Evolutionary conservation across 2,113 vertebrate species (phyloP).

Genomic region (Xyliphius kryptos): DNA sequence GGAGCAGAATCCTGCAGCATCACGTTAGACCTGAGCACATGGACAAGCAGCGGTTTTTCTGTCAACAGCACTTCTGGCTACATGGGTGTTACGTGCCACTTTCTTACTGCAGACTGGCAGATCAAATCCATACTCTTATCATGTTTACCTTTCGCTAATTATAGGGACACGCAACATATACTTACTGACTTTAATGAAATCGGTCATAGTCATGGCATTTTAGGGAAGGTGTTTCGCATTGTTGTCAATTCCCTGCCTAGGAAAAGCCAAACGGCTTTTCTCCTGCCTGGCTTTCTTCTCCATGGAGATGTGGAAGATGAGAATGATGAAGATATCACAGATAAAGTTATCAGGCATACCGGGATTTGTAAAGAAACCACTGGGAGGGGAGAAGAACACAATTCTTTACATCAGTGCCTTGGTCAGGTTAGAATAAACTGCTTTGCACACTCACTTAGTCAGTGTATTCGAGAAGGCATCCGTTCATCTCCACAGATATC

Average conservation of each 20-base stretch:
- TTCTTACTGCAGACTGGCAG: constrained; percentile 68
- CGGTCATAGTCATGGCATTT: constrained; percentile 61
- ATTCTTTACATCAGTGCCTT: constrained; percentile 59
- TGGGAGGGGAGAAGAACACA: constrained; percentile 34
- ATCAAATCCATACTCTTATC: constrained; percentile 67
- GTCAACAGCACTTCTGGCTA: constrained; percentile 57
- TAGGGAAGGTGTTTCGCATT: constrained; percentile 63
- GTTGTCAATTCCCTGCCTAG: constrained; percentile 54
- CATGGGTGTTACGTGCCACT: constrained; percentile 70
- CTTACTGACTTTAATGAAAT: constrained; percentile 66
- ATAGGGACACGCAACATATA: constrained; percentile 53
- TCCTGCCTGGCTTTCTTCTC: constrained; percentile 61
- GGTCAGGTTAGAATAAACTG: constrained; percentile 63
- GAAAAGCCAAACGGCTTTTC: constrained; percentile 49
- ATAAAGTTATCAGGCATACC: too few species aligned
- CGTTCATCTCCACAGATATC: constrained; percentile 57
- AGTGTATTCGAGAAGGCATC: constrained; percentile 64
- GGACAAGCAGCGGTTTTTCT: constrained; percentile 47
- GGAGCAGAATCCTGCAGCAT: constrained; percentile 64
- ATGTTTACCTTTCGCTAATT: constrained; percentile 58
- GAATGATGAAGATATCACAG: constrained; percentile 42
- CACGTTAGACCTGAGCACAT: constrained; percentile 63
- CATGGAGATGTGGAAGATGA: constrained; percentile 44
- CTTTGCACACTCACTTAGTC: constrained; percentile 63
- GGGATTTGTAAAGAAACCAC: constrained; percentile 21